Evolutionary conservation across 2,888 invertebrate genomes (phyloP), one percentile per base, ranked within the genome.

Genomic region (Neoascia interrupta): DNA sequence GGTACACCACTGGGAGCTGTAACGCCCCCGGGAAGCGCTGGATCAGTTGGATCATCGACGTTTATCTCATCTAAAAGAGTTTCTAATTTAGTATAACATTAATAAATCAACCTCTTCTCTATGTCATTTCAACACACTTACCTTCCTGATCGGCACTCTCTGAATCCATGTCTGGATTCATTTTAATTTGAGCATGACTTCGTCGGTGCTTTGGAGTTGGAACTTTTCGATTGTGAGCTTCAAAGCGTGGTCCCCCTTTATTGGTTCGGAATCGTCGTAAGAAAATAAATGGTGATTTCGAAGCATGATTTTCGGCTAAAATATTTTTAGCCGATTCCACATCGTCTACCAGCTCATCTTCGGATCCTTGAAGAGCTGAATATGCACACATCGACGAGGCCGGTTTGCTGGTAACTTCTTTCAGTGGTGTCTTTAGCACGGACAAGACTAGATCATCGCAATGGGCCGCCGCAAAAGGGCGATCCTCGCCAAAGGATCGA

Each of bases 361-460:
- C 84, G 11, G 84, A 84, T 23, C 82, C 82, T 66, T 82, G 82
- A 23, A 82, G 66, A 39, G 81, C 81, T 43, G 82, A 81, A 64
- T 83, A 84, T 5, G 81, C 81, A 49, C 83, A 83, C n/a, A 66
- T 72, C 37, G 81, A 81, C n/a, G 80, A 53, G 53, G 73, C 74
- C 2, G 81, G 70, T 15, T 74, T 79, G 10, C 69, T 60, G 41
- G 81, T 39, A 16, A 58, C 3, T 53, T 83, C 82, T 61, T 84
- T 84, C 11, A 92, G 87, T 6, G 92, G 92, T 64, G 91, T 90
- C 84, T 92, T 91, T 64, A 92, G 89, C 34, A 92, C 92, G 82
- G 91, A 92, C 70, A 92, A 88, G 43, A 92, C 91, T 81, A 92
- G 86, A 85, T 92, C 91, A 82, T 91, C 91, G 8, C 68, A 81